Percentiles rank a stretch among this genome's conserved stretches.
These are phyloP conservation scores for Bathynomus jamesi DNA, from an alignment of 1,140 invertebrate genomes.

Conservation along the genomic window DNA sequence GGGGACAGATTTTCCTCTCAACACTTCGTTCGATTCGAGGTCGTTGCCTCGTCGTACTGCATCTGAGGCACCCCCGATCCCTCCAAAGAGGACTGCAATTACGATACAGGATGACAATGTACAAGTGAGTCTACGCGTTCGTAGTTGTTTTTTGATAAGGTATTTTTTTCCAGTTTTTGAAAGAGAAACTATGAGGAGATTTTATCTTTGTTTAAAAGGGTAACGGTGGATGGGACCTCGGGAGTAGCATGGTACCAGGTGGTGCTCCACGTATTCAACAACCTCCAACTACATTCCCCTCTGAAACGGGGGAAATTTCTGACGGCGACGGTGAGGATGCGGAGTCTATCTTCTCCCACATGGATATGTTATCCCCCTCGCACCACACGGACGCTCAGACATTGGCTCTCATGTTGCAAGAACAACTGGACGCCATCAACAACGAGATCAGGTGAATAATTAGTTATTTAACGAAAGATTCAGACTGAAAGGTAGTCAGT, in stretches of 20 bases:
- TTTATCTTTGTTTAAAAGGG: too few relatives aligned
- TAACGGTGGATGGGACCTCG: background rate
- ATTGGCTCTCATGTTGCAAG: constrained; percentile 94
- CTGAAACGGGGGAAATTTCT: constrained; percentile 56
- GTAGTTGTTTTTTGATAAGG: too few relatives aligned
- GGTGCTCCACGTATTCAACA: background rate
- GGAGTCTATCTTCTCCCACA: constrained; percentile 37
- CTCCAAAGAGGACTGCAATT: constrained; percentile 17
- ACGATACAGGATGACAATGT: constrained; percentile 26
- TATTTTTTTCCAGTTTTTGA: too few relatives aligned
- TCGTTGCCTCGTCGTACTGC: constrained; percentile 54
- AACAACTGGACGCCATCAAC: constrained; percentile 98
- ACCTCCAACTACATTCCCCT: constrained; percentile 67
- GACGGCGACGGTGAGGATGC: constrained; percentile 38
- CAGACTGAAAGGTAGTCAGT: too few relatives aligned
- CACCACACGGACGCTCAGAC: constrained; percentile 89
- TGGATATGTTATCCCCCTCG: constrained; percentile 38
- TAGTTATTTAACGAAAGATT: too few relatives aligned
- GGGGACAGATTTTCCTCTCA: constrained; percentile 58
- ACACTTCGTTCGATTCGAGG: constrained; percentile 67
- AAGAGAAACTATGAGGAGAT: too few relatives aligned
- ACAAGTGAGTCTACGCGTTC: constrained; percentile 16
- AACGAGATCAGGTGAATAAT: constrained; percentile 85
- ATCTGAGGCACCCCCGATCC: constrained; percentile 18
- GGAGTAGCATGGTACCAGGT: background rate